Evolutionary conservation across 2,888 invertebrate genomes (phyloP).

Genomic region (Exocentrus adspersus): DNA sequence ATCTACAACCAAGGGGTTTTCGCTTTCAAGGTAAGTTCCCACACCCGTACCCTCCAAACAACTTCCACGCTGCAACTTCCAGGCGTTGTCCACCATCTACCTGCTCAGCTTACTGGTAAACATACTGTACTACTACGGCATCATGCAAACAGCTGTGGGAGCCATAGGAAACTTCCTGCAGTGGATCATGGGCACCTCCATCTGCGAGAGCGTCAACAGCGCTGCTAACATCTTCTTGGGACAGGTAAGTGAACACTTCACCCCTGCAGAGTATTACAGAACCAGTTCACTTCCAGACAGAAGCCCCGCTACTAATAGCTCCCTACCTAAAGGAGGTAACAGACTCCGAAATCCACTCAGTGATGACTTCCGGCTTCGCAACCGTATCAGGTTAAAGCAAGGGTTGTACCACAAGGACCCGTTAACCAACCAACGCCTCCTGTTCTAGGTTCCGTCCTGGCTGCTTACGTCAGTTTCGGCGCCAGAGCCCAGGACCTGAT

Average conservation of each 20-base stretch:
- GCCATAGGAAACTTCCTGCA: constrained; percentile 84
- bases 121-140: constrained; percentile 87
- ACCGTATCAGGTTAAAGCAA: constrained; percentile 81
- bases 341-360: constrained; percentile 89
- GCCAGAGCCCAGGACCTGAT: constrained; percentile 89
- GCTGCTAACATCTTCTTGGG: constrained; percentile 96
- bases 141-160: constrained; percentile 85
- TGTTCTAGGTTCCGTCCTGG: constrained; percentile 82
- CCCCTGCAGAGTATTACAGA: too few species aligned
- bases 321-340: constrained; percentile 89
- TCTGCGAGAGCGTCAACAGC: constrained; percentile 93
- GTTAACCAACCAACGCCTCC: too few species aligned
- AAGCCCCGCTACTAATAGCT: constrained; percentile 88
- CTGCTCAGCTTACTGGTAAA: constrained; percentile 94
- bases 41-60: too few species aligned
- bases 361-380: constrained; percentile 95
- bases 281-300: constrained; percentile 80
- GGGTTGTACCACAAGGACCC: too few species aligned
- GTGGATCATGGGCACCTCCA: constrained; percentile 82
- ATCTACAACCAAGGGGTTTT: constrained; percentile 73
- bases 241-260: constrained; percentile 83
- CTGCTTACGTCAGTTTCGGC: constrained; percentile 91
- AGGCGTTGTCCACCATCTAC: constrained; percentile 89
- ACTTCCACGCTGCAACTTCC: constrained; percentile 52
- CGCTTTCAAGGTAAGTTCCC: constrained; percentile 81